Percentiles rank a stretch among this genome's conserved stretches.
phyloP scores from a whole-genome alignment of 1,140 invertebrate species.

The Calliphora vicina region DNA sequence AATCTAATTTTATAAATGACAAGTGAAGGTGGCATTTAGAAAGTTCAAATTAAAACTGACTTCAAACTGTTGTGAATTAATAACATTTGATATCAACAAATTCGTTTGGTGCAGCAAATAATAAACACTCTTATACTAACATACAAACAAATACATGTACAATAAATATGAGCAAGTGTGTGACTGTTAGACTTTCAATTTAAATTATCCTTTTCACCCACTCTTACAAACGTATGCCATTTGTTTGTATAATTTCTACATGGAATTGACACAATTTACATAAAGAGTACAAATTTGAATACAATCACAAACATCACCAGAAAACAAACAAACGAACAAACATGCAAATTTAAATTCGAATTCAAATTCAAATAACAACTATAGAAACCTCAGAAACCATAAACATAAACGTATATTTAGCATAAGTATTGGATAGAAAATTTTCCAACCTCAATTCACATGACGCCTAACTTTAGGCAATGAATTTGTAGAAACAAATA shows the following conservation, averaged over 20 bases:
- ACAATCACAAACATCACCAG: neutral
- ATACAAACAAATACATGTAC: too few species aligned
- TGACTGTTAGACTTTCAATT: neutral
- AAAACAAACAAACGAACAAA: neutral
- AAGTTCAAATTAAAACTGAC: neutral
- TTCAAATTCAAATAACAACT: neutral
- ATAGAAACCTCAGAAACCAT: constrained; percentile 2
- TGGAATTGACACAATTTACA: neutral
- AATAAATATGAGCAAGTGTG: neutral
- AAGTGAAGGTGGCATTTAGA: neutral
- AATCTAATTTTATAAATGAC: neutral
- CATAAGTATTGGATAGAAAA: too few species aligned
- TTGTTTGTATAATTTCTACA: neutral
- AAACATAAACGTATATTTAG: neutral
- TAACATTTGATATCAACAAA: neutral
- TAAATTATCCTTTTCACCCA: neutral
- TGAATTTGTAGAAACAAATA: too few species aligned
- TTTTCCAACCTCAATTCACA: neutral
- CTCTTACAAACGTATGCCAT: neutral
- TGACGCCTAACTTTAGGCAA: neutral
- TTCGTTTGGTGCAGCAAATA: neutral
- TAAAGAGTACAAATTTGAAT: neutral
- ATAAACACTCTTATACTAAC: too few species aligned
- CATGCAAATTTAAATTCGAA: neutral
- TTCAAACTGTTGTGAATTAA: neutral